These are phyloP conservation scores for Tenualosa thibaudeaui DNA, from an alignment of 2,797 vertebrate species.

Conservation along the genomic window DNA sequence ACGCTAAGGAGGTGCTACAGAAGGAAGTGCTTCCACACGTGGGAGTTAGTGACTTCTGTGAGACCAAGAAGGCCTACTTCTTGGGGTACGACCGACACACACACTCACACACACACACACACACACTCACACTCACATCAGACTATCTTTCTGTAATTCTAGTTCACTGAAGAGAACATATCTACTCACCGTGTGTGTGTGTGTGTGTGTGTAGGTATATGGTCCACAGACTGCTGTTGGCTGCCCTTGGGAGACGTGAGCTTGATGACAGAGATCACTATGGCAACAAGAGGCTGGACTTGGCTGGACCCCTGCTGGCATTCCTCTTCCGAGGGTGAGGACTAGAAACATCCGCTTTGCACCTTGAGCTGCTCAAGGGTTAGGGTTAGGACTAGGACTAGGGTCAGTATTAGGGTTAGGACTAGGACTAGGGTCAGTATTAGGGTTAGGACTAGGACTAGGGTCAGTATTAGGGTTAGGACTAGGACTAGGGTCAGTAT, in stretches of 20 bases:
- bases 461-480: too few relatives aligned
- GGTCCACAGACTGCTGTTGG: conserved; percentile 92
- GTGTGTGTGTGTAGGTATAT: conserved; percentile 81
- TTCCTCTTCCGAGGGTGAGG: conserved; percentile 95
- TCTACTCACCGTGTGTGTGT: conserved; percentile 10
- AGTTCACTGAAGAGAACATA: neutral
- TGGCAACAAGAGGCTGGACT: conserved; percentile 97
- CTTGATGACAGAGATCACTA: conserved; percentile 99
- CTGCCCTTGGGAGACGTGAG: conserved; percentile 91
- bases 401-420: too few relatives aligned
- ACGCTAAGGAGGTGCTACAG: conserved; percentile 96
- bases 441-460: too few relatives aligned
- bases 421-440: too few relatives aligned
- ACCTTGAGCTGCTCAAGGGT: too few relatives aligned
- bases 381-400: too few relatives aligned
- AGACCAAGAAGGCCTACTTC: conserved; percentile 98
- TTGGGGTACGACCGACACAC: conserved; percentile 79
- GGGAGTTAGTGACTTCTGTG: conserved; percentile 98
- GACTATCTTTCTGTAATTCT: too few relatives aligned
- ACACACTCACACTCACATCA: neutral
- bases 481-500: too few relatives aligned
- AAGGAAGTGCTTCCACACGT: conserved; percentile 98
- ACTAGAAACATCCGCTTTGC: too few relatives aligned
- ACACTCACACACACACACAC: neutral
- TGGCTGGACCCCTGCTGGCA: conserved; percentile 91